Base-by-base conservation (phyloP, 2,113 vertebrate genomes). In the Macquaria australasica region DNA sequence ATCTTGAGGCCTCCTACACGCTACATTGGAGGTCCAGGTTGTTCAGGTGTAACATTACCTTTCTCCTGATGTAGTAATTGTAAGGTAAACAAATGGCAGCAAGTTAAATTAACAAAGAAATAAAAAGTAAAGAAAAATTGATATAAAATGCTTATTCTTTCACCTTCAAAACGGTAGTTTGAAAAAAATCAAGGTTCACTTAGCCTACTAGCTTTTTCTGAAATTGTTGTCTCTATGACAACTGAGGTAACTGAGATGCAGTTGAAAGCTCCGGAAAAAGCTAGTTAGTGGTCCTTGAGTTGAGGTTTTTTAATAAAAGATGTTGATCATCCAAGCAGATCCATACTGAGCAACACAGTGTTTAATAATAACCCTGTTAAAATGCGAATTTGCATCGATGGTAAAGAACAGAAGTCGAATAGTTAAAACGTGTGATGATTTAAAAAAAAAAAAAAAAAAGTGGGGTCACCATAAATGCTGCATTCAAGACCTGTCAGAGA, bases 401-500 rank as follows among this genome's bases (percentile, higher is more conserved):
- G 3, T 23, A 3, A 28, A 4, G 48, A 43, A 18, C 2, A 43
- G 9, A 10, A 43, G 63, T 15, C 1, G 20, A 72, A 39, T 5
- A 41, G 23, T 70, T 8, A 21, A 59, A 59, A 6, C 11, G 64
- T 20, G 6, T 5, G 43, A 25, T 50, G 48, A 23, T 37, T 37
- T 45, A 73, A 34, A n/a, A 34, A 23, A 10, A 37, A 73, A 34
- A n/a, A 34, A 23, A 10, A 37, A 37, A 7, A 11, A 39, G 48
- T 12, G 28, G 14, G 41, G 8, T 77, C 14, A 34, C 43, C 45
- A 21, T 43, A 23, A 72, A 66, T 80, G 79, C 31, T 70, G 50
- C 56, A 64, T 79, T 75, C 31, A 75, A 0, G 28, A 70, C 45
- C 75, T 71, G 50, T 71, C n/a, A 4, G 48, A 25, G 7, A 79